Evolutionary conservation across 1,140 invertebrate species (phyloP).

Genomic region (Ceratosolen fusciceps): DNA sequence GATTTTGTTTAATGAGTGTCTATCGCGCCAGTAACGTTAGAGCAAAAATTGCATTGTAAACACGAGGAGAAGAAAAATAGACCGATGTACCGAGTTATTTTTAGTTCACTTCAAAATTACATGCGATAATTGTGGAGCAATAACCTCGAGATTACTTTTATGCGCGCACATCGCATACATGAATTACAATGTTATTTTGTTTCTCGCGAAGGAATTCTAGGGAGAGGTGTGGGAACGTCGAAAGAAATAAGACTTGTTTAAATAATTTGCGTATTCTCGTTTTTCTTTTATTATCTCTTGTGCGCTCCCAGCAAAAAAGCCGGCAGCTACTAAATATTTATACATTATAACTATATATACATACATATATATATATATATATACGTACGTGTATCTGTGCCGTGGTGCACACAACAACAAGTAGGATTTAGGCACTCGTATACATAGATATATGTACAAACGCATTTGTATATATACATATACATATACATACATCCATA

Average conservation of each 20-base stretch:
- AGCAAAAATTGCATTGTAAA: slow-evolving; percentile 35
- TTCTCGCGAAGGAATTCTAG: background rate
- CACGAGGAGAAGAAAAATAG: slow-evolving; percentile 11
- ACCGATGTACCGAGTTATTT: slow-evolving; percentile 30
- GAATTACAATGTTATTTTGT: slow-evolving; percentile 21
- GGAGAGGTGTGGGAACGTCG: background rate
- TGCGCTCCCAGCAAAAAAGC: slow-evolving; percentile 42
- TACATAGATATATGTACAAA: slow-evolving; percentile 1
- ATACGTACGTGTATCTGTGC: slow-evolving; percentile 22
- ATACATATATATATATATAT: slow-evolving; percentile 26
- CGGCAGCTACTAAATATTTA: slow-evolving; percentile 36
- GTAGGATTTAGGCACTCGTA: slow-evolving; percentile 24
- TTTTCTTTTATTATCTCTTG: slow-evolving; percentile 20
- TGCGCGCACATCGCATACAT: background rate
- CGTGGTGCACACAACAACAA: background rate
- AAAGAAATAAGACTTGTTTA: slow-evolving; percentile 24
- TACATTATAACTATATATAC: slow-evolving; percentile 21
- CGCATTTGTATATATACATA: too few relatives aligned
- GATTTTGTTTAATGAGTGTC: slow-evolving; percentile 5
- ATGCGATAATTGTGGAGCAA: slow-evolving; percentile 34
- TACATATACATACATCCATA: background rate
- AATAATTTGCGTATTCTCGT: slow-evolving; percentile 35
- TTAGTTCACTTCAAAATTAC: slow-evolving; percentile 33
- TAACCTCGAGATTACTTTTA: slow-evolving; percentile 39
- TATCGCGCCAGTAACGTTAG: slow-evolving; percentile 2